Evolutionary conservation across 2,888 invertebrate genomes (phyloP), one percentile per base, ranked within the genome.

Genomic region (Orthosia cruda): DNA sequence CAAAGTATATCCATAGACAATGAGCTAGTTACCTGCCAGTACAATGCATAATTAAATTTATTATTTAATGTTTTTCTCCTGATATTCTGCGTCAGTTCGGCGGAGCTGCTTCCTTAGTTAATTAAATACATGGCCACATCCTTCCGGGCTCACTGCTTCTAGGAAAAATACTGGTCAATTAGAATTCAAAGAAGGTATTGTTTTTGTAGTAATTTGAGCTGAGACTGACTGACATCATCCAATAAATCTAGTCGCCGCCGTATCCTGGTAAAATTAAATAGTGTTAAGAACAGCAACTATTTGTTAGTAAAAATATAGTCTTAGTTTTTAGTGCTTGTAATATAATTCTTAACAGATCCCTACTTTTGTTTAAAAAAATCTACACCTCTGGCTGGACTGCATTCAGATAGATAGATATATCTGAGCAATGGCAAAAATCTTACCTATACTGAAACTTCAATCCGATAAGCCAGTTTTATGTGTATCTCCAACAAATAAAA

Each of bases 201-300:
- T 86, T 86, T 86, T 86, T 86, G 80, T 83, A 64, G 80, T 83
- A 86, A 86, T 86, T 84, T 83, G 71, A 80, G 59, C 70, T 45
- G 3, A 45, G 50, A 64, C 63, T 86, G 65, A 74, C 76, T 86
- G 65, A 74, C 76, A 76, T 73, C 84, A 86, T 52, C 7, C 47
- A 49, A 61, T 26, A 54, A 50, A 76, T 73, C 71, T 81, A 83
- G 73, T 59, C 70, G 62, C 3, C 49, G 64, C 3, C 49, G 64
- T 62, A 74, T 74, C 69, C 71, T 76, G 55, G 68, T 74, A 26
- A 71, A 61, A 70, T 57, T 77, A 54, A 23, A 15, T 20, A 16
- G 9, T 66, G 55, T 11, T n/a, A 45, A 61, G 18, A 52, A 59
- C 23, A 40, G 26, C 20, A 18, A 18, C 13, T 32, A 40, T n/a